A percentile compares a stretch with the other conserved stretches of the same genome.
phyloP scores from a whole-genome alignment of 2,888 invertebrate species.

The Chymomyza amoena region DNA sequence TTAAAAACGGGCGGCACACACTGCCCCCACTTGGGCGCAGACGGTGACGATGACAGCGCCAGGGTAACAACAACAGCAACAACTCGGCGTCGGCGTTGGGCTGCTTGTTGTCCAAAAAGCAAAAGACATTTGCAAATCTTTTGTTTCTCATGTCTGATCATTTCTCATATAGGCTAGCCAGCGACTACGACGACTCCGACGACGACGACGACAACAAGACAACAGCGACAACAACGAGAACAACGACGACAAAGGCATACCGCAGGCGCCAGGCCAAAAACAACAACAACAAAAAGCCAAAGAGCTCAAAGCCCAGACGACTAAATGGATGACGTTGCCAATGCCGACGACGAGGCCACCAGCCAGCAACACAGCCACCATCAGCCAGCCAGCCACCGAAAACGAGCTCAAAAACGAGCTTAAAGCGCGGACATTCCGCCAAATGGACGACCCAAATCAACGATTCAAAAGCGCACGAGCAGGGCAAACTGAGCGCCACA shows the following conservation, averaged over 20 bases:
- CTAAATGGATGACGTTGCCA: constrained; percentile 42
- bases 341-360: constrained; percentile 39
- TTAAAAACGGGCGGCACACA: constrained; percentile 22
- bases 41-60: constrained; percentile 31
- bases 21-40: constrained; percentile 36
- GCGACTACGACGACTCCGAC: constrained; percentile 40
- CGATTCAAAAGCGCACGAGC: constrained; percentile 8
- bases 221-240: constrained; percentile 12
- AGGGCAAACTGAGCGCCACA: constrained; percentile 21
- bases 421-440: neutral
- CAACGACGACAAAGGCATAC: constrained; percentile 75
- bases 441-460: constrained; percentile 15
- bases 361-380: constrained; percentile 23
- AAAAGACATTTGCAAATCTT: constrained; percentile 75
- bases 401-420: constrained; percentile 40
- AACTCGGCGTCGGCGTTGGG: constrained; percentile 10
- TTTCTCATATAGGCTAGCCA: constrained; percentile 71
- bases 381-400: constrained; percentile 32
- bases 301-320: constrained; percentile 31
- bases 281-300: constrained; percentile 28
- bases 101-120: constrained; percentile 64
- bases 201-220: constrained; percentile 10
- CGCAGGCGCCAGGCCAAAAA: constrained; percentile 76
- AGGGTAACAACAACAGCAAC: constrained; percentile 11
- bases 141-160: constrained; percentile 76